Evolutionary conservation across 2,888 invertebrate species (phyloP), one percentile per base, ranked within the genome.

Genomic region (Agrotis exclamationis): DNA sequence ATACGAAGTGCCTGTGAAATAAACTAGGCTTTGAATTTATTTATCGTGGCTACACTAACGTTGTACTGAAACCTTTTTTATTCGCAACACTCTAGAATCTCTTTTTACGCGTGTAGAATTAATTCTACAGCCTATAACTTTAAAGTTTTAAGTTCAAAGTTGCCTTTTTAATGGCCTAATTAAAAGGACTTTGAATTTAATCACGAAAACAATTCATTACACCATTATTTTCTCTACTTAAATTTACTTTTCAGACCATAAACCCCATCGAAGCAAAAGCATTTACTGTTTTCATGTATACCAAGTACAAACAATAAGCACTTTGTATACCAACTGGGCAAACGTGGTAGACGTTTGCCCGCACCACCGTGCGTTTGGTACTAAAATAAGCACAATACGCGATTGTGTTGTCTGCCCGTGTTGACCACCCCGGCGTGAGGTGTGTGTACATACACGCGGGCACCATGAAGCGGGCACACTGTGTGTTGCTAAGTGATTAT

Each of bases 391-490:
- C 80, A 79, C 63, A 63, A 68, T 56, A 63, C 63, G 28, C 51
- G 47, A 62, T 58, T 72, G 67, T 78, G 51, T 60, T 24, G 39
- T 59, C 56, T 71, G 39, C 48, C 79, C 20, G 28, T 73, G 51
- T 82, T 83, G 83, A 63, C 79, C 74, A 72, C 54, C 79, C 67
- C 47, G 54, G 64, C 65, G 39, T 79, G 57, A 28, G 57, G 44
- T 50, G 71, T 72, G 28, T 82, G 54, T 57, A 71, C 16, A 47
- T 45, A 28, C 14, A 5, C 44, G 50, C 76, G 33, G 22, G 63
- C n/a, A 39, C 57, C 33, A 74, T 48, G 57, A 62, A 63, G 48
- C 24, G 24, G 33, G 33, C 57, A 13, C n/a, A 11, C 18, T 22
- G 45, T 74, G 24, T 74, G 20, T 54, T 63, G 20, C 24, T 63